phyloP scores from a whole-genome alignment of 2,888 invertebrate species.

The Melanostoma scalare region DNA sequence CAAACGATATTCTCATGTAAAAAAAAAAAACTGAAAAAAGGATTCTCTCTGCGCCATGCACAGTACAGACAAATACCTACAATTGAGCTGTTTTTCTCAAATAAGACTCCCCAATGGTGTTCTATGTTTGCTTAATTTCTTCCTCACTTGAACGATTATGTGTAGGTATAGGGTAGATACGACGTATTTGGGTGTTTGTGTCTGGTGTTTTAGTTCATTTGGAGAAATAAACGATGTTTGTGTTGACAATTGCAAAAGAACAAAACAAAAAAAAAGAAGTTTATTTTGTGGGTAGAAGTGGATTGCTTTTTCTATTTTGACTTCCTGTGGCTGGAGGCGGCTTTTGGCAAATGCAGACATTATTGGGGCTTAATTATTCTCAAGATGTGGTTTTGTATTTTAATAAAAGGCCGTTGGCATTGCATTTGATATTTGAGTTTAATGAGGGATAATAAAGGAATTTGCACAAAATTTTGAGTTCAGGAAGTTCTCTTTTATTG shows the following conservation, averaged over 20 bases:
- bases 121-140: conserved; percentile 68
- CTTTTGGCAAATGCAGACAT: conserved; percentile 3
- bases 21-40: conserved; percentile 16
- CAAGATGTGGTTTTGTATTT: conserved; percentile 13
- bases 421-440: background rate
- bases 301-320: conserved; percentile 30
- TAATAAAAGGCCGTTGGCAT: conserved; percentile 1
- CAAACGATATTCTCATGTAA: conserved; percentile 45
- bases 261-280: background rate
- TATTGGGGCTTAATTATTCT: conserved; percentile 54
- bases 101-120: conserved; percentile 65
- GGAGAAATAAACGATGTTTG: conserved; percentile 13
- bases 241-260: conserved; percentile 31
- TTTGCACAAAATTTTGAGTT: too few species aligned
- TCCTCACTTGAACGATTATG: conserved; percentile 42
- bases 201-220: conserved; percentile 11
- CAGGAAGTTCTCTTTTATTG: too few species aligned
- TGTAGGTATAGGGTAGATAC: background rate
- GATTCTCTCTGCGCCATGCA: conserved; percentile 26
- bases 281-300: conserved; percentile 38
- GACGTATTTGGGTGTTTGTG: background rate
- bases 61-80: background rate
- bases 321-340: conserved; percentile 10
- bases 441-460: too few species aligned
- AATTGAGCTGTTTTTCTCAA: conserved; percentile 57